These are phyloP conservation scores for Allophyes oxyacanthae DNA, from an alignment of 2,888 invertebrate species.

Conservation along the genomic window DNA sequence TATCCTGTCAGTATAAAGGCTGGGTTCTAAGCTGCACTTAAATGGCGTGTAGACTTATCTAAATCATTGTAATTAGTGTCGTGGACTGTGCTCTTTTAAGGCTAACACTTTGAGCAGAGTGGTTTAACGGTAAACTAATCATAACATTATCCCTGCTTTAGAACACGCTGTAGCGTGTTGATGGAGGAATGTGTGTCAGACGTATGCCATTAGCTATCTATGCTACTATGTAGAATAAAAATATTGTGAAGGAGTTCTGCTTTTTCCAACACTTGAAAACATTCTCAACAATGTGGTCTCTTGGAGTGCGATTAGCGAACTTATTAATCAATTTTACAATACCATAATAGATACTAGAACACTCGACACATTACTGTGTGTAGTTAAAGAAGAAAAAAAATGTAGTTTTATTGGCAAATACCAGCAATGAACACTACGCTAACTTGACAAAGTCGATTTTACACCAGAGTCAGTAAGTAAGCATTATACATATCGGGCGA, in stretches of 20 bases:
- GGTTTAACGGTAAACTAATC: slow-evolving; percentile 72
- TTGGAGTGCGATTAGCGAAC: slow-evolving; percentile 10
- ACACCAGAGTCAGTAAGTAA: no score
- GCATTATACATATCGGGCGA: no score
- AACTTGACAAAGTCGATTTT: no score
- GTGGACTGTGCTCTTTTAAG: slow-evolving; percentile 49
- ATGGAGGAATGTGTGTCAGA: slow-evolving; percentile 49
- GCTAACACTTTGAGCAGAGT: slow-evolving; percentile 54
- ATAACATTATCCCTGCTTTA: slow-evolving; percentile 71
- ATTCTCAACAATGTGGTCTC: slow-evolving; percentile 11
- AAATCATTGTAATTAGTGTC: slow-evolving; percentile 65
- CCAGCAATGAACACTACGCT: no score
- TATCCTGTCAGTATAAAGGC: slow-evolving; percentile 48
- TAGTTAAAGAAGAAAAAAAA: no score
- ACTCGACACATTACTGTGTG: slow-evolving; percentile 32
- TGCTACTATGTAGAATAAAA: slow-evolving; percentile 9
- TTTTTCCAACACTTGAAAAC: slow-evolving; percentile 10
- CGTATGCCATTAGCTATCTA: slow-evolving; percentile 30
- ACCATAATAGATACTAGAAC: slow-evolving; percentile 22
- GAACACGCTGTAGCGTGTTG: slow-evolving; percentile 35
- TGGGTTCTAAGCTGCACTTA: slow-evolving; percentile 56
- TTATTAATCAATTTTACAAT: slow-evolving; percentile 46
- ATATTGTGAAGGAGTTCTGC: not conserved
- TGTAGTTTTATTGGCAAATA: no score
- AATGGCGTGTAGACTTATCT: slow-evolving; percentile 65